Percentiles rank a stretch among this genome's conserved stretches.
Conservation (phyloP, 1,140 invertebrate species). For the Lordiphosa stackelbergi region DNA sequence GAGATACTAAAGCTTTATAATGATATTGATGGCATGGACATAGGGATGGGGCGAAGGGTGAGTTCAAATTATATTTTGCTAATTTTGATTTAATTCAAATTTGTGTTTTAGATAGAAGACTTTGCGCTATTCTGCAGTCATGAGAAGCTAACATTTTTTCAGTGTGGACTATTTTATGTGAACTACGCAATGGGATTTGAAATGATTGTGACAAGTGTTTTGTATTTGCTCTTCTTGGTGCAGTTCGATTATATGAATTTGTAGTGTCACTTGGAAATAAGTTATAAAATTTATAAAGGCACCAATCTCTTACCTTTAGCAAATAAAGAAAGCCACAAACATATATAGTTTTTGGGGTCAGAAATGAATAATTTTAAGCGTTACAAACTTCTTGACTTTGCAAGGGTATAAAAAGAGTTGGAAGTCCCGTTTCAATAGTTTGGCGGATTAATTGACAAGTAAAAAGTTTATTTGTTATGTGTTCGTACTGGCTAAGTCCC, state of each 20-base stretch:
- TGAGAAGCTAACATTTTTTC: conserved; percentile 15
- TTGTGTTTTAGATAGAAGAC: conserved; percentile 18
- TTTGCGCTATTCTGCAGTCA: conserved; percentile 43
- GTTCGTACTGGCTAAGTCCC: too few species aligned
- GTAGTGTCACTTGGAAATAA: neutral
- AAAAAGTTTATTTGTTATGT: too few species aligned
- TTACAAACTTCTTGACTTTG: too few species aligned
- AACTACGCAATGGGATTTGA: conserved; percentile 47
- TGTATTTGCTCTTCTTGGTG: conserved; percentile 45
- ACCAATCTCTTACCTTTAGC: too few species aligned
- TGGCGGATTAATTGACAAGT: too few species aligned
- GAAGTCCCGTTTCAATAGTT: too few species aligned
- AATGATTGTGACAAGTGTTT: conserved; percentile 28
- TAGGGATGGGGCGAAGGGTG: conserved; percentile 23
- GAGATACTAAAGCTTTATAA: conserved; percentile 35
- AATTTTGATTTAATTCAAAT: too few species aligned
- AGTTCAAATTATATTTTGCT: neutral
- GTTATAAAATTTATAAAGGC: too few species aligned
- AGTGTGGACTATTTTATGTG: conserved; percentile 40
- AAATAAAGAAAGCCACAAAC: too few species aligned
- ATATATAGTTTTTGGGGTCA: too few species aligned
- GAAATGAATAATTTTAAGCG: too few species aligned
- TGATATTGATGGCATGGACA: conserved; percentile 11
- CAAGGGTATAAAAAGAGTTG: too few species aligned
- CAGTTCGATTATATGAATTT: conserved; percentile 54